These are phyloP conservation scores for Ctenosaura bakeri DNA, from an alignment of 2,797 vertebrate species.

Conservation along the genomic window DNA sequence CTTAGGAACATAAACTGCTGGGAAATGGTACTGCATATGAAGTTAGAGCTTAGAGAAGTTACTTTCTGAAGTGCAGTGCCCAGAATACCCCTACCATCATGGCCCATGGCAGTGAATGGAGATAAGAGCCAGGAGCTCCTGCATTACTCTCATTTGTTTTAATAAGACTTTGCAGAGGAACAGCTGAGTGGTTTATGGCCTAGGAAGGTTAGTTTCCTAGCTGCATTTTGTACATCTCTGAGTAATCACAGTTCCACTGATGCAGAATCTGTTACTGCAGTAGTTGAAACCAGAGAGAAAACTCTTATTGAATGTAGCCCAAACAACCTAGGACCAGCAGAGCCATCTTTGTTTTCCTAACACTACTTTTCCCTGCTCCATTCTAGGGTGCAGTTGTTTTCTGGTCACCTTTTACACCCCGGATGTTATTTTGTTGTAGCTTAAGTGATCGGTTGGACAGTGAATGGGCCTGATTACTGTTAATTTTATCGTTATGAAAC, in stretches of 20 bases:
- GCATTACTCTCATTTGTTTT: neutral
- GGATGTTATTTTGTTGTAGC: neutral
- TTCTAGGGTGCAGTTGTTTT: conserved; percentile 1
- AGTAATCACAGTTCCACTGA: conserved; percentile 32
- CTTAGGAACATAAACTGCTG: no score
- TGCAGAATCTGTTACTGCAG: conserved; percentile 26
- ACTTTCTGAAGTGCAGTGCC: no score
- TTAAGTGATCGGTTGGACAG: neutral
- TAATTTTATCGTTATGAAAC: conserved; percentile 51
- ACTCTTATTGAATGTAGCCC: conserved; percentile 46
- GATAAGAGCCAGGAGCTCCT: neutral
- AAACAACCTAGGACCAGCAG: conserved; percentile 46
- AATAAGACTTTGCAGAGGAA: neutral
- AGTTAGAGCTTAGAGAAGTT: no score
- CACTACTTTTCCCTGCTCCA: conserved; percentile 53
- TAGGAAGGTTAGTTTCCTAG: neutral
- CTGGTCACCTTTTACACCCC: conserved; percentile 17
- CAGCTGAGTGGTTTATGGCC: no score
- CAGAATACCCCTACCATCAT: no score
- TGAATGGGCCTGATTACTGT: conserved; percentile 24
- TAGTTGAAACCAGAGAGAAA: conserved; percentile 52
- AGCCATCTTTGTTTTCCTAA: conserved; percentile 61
- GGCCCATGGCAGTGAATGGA: neutral
- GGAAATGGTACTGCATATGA: neutral
- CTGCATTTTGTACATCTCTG: neutral